Percentiles rank a stretch among this genome's conserved stretches.
These are phyloP conservation scores for Phyllopteryx taeniolatus DNA, from an alignment of 2,113 vertebrate species.

Conservation along the genomic window DNA sequence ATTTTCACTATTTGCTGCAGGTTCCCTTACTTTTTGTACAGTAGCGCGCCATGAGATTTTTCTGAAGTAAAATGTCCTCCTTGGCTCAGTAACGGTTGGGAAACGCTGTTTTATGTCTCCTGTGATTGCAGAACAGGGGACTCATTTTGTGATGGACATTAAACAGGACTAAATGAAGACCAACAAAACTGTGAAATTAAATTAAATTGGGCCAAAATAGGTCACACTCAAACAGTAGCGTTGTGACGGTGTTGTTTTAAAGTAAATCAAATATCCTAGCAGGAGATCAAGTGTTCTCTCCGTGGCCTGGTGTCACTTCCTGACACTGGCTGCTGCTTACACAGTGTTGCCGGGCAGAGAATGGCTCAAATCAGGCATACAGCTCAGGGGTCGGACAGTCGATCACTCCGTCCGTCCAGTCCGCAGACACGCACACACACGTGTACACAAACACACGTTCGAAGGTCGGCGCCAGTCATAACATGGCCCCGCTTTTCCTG, in stretches of 20 bases:
- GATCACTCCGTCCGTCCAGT: slow-evolving; percentile 44
- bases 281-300: slow-evolving; percentile 7
- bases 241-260: background rate
- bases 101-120: too few species aligned
- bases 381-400: slow-evolving; percentile 45
- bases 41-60: too few species aligned
- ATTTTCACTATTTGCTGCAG: too few species aligned
- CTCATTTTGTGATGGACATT: too few species aligned
- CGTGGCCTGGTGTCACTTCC: slow-evolving; percentile 35
- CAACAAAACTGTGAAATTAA: too few species aligned
- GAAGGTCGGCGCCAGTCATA: slow-evolving; percentile 58
- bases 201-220: background rate
- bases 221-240: background rate
- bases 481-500: slow-evolving; percentile 62
- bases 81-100: too few species aligned
- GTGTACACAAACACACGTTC: slow-evolving; percentile 47
- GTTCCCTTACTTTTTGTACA: too few species aligned
- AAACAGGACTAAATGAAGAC: background rate
- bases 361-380: slow-evolving; percentile 71
- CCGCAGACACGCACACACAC: slow-evolving; percentile 49
- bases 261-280: background rate
- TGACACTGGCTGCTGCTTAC: slow-evolving; percentile 58
- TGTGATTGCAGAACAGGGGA: background rate
- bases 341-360: slow-evolving; percentile 56
- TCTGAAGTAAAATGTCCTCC: too few species aligned